Percentiles rank a stretch among this genome's conserved stretches.
Evolutionary conservation across 2,888 invertebrate species (phyloP).

Genomic region (Melinopterus prodromus): DNA sequence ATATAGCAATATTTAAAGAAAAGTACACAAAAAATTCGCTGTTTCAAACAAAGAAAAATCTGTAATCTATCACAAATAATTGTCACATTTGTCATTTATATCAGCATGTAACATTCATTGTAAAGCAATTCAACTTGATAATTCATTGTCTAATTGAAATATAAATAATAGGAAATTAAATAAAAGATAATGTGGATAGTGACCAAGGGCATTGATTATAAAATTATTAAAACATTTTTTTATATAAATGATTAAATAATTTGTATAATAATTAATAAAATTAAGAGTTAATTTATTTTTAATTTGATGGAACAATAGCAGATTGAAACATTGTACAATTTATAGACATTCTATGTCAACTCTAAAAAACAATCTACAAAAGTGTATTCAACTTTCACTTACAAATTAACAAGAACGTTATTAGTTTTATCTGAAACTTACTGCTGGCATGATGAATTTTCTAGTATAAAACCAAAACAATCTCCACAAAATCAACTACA

Average conservation of each 20-base stretch:
- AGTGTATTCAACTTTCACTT: background rate
- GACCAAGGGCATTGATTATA: background rate
- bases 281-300: no score
- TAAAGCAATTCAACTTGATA: background rate
- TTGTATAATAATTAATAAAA: no score
- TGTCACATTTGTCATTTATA: slow-evolving; percentile 4
- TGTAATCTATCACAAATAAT: background rate
- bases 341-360: background rate
- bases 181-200: background rate
- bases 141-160: background rate
- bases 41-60: background rate
- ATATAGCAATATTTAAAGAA: slow-evolving; percentile 40
- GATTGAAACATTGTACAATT: background rate
- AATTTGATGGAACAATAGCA: background rate
- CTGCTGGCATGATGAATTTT: slow-evolving; percentile 25
- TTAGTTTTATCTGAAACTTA: slow-evolving; percentile 5
- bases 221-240: no score
- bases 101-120: background rate
- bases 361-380: background rate
- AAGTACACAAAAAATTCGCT: background rate
- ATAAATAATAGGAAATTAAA: background rate
- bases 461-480: slow-evolving; percentile 38
- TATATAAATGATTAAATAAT: no score
- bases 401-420: slow-evolving; percentile 7
- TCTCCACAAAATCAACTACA: background rate